phyloP scores from a whole-genome alignment of 2,113 vertebrate species.

The Lethenteron camtschaticum region DNA sequence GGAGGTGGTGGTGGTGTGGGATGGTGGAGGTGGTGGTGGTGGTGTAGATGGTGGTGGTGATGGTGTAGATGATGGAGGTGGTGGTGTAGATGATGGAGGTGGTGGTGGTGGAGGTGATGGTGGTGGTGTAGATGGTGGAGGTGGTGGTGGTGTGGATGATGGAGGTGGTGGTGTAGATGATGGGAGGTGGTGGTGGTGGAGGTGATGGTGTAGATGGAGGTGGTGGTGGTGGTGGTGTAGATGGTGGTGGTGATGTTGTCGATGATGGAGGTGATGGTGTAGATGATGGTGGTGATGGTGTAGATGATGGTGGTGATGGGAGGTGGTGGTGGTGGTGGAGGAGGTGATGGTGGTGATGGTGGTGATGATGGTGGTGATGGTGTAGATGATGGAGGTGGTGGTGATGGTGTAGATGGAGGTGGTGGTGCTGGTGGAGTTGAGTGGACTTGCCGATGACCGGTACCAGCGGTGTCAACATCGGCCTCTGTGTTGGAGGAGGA shows the following conservation, averaged over 20 bases:
- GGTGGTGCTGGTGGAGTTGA: background rate
- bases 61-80: too few relatives aligned
- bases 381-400: background rate
- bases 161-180: background rate
- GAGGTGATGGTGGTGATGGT: background rate
- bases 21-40: too few relatives aligned
- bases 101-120: background rate
- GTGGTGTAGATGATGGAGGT: too few relatives aligned
- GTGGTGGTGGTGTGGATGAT: background rate
- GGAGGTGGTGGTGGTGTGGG: too few relatives aligned
- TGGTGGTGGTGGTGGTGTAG: too few relatives aligned
- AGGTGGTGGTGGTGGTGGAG: background rate
- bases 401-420: too few relatives aligned
- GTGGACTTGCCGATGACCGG: background rate
- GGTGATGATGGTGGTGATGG: background rate
- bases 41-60: too few relatives aligned
- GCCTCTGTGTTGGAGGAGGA: too few relatives aligned
- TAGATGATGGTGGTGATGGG: too few relatives aligned
- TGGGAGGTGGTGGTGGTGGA: background rate
- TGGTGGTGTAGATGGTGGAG: background rate
- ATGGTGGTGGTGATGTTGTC: background rate
- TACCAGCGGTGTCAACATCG: too few relatives aligned
- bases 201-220: background rate
- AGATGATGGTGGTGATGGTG: background rate
- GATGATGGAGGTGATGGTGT: background rate